Conservation (phyloP, 2,797 vertebrate genomes). For the Mormyrops attenuatus region DNA sequence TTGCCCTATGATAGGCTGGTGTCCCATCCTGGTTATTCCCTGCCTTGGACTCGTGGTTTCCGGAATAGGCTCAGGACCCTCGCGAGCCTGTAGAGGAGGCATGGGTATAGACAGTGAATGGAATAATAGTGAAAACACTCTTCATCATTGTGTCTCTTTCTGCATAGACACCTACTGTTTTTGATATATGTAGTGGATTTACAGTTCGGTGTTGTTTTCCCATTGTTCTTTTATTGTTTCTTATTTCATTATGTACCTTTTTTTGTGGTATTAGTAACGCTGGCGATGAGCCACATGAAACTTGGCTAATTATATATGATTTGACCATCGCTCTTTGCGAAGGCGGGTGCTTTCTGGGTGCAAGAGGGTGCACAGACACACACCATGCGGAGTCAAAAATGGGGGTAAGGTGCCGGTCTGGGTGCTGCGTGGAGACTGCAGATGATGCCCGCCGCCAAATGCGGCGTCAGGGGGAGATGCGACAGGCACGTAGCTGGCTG, state of each 20-base stretch:
- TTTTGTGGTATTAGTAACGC: neutral
- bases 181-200: neutral
- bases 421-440: neutral
- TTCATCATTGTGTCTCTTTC: neutral
- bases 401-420: neutral
- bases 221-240: neutral
- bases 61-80: neutral
- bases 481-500: conserved; percentile 35
- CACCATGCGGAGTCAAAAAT: neutral
- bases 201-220: neutral
- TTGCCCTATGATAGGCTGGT: neutral
- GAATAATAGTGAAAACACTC: neutral
- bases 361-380: neutral
- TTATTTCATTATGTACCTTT: neutral
- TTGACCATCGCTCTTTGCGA: neutral
- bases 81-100: neutral
- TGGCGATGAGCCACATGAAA: neutral
- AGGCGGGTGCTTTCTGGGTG: neutral
- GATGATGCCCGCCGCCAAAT: neutral
- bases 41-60: neutral
- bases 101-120: neutral
- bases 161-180: neutral
- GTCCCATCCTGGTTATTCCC: neutral
- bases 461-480: conserved; percentile 24
- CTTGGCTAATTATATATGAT: neutral